These are phyloP conservation scores for Cephus runcator DNA, from an alignment of 2,888 invertebrate species.

Conservation along the genomic window DNA sequence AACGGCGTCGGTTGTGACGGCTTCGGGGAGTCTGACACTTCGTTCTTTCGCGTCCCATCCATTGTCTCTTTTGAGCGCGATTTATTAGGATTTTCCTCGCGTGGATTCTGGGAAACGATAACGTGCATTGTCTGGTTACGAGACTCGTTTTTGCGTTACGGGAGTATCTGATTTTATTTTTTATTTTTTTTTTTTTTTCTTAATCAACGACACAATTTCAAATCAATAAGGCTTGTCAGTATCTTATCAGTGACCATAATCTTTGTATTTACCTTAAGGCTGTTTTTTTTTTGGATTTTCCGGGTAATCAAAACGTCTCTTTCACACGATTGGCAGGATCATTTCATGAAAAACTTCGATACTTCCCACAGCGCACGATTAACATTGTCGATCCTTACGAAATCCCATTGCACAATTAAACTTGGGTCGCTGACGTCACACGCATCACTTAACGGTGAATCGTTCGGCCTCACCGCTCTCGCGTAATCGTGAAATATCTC, in stretches of 20 bases:
- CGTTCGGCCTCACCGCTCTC: neutral
- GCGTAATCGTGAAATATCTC: neutral
- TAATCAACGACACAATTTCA: neutral
- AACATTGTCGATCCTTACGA: neutral
- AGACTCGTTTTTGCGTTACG: neutral
- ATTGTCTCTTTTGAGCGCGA: slow-evolving; percentile 3
- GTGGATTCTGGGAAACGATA: neutral
- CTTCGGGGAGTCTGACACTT: slow-evolving; percentile 47
- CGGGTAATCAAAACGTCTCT: neutral
- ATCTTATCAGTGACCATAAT: neutral
- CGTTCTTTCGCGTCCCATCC: slow-evolving; percentile 46
- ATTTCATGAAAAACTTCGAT: neutral
- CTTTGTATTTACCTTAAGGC: neutral
- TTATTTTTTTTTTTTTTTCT: neutral
- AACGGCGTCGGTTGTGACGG: slow-evolving; percentile 59
- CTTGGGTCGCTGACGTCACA: neutral
- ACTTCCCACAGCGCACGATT: neutral
- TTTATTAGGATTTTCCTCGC: neutral
- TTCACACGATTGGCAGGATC: neutral
- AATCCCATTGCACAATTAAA: neutral
- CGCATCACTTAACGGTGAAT: neutral
- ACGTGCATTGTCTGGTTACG: neutral
- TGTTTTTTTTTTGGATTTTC: neutral
- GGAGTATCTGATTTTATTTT: neutral
- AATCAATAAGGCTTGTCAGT: neutral